Percentiles rank a stretch among this genome's conserved stretches.
phyloP scores from a whole-genome alignment of 2,113 vertebrate species.

The Odocoileus virginianus region DNA sequence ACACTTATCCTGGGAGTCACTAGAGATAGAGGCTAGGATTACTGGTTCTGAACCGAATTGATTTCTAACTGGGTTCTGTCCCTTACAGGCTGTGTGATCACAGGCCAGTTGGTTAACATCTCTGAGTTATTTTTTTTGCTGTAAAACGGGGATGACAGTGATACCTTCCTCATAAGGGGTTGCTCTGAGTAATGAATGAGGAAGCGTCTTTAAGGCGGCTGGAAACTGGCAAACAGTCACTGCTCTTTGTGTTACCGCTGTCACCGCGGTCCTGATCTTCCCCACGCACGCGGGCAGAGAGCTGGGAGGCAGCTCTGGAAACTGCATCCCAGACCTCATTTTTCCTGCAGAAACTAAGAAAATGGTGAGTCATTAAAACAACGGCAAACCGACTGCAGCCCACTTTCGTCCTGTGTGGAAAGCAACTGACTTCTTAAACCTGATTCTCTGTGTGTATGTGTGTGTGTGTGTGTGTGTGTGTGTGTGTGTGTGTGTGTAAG shows the following conservation, averaged over 20 bases:
- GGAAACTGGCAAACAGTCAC: not conserved
- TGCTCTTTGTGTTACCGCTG: not conserved
- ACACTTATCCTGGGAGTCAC: not conserved
- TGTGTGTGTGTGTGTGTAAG: not conserved
- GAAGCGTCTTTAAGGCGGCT: no score
- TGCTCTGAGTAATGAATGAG: not conserved
- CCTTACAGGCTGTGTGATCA: not conserved
- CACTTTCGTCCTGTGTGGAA: not conserved
- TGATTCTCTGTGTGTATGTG: not conserved
- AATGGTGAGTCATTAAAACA: not conserved
- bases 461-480: not conserved
- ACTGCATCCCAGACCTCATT: not conserved
- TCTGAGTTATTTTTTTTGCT: not conserved
- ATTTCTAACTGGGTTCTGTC: not conserved
- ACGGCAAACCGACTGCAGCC: not conserved
- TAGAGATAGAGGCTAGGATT: not conserved
- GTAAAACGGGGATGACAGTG: not conserved
- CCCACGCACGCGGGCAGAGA: not conserved
- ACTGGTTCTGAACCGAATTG: not conserved
- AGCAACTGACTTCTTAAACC: constrained; percentile 16
- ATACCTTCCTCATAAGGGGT: rapidly evolving
- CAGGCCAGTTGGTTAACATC: not conserved
- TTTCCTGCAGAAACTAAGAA: not conserved
- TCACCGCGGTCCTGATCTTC: not conserved
- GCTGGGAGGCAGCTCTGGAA: not conserved